Evolutionary conservation across 2,797 vertebrate species (phyloP), one percentile per base, ranked within the genome.

Genomic region (Silurus aristotelis): DNA sequence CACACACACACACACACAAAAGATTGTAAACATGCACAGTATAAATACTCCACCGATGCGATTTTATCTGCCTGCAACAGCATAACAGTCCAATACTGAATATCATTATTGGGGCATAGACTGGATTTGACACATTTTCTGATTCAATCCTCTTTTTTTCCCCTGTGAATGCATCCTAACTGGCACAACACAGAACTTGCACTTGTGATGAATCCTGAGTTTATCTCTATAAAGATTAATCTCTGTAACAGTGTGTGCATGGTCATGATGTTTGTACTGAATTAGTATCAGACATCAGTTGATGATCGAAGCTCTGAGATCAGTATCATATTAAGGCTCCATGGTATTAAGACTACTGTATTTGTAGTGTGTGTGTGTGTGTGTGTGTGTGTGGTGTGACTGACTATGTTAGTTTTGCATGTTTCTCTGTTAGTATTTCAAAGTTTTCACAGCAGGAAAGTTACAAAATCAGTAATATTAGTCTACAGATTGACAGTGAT

Each of bases 31-130:
- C 70, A 82, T 82, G 68, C 73, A 55, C 84, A 83, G 27, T 67
- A 80, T 52, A 87, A 83, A 77, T 80, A 86, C 87, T 83, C 70
- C 64, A 76, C 77, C 27, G 81, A 13, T 64, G 20, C 46, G 20
- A 31, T 48, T 80, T 46, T 48, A 66, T 48, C 38, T 48, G 5
- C 22, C 22, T n/a, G 38, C 20, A n/a, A 48, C 31, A 64, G 60
- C 1, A 2, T 46, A 63, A 64, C 43, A 80, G 58, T 64, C 14
- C 38, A 80, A 64, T 80, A 48, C 76, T 1, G 5, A 25, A 5
- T 25, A 19, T 48, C 13, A 14, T 3, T 10, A 79, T 46, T 46
- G 10, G 31, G 6, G 12, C 19, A 2, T 13, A 66, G 38, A 66
- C 52, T 3, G 25, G 46, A 31, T 67, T 67, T 67, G 77, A n/a